These are phyloP conservation scores for Styela clava DNA, from an alignment of 23 tunicate species.

Conservation along the genomic window DNA sequence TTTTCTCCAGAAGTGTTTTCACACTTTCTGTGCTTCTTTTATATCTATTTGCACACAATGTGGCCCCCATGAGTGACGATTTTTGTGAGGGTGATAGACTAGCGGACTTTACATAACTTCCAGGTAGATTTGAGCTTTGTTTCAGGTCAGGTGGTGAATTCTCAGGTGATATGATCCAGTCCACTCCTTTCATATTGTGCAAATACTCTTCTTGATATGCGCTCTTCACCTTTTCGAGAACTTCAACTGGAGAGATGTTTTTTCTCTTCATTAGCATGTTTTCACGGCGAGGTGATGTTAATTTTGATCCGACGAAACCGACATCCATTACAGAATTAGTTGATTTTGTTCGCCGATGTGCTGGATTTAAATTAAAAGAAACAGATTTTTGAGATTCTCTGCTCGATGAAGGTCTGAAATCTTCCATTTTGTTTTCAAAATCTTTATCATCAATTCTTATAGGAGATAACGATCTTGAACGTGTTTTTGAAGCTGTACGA, in stretches of 20 bases:
- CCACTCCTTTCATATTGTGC: conserved; percentile 33
- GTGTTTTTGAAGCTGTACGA: neutral
- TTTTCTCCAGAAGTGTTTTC: neutral
- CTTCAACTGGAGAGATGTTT: conserved; percentile 9
- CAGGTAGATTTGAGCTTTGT: neutral
- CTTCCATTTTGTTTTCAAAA: neutral
- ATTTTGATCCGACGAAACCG: neutral
- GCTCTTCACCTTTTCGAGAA: conserved; percentile 12
- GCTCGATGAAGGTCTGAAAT: neutral
- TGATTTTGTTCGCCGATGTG: neutral
- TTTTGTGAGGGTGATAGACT: neutral
- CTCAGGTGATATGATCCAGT: neutral
- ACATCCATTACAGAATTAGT: neutral
- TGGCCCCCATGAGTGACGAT: neutral
- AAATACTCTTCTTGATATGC: conserved; percentile 36
- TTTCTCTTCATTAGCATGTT: neutral
- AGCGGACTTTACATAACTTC: neutral
- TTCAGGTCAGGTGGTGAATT: neutral
- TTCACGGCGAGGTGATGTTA: neutral
- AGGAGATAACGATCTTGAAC: conserved; percentile 2
- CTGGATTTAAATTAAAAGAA: neutral
- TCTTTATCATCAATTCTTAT: neutral
- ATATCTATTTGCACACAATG: conserved; percentile 4
- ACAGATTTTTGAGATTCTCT: conserved; percentile 6
- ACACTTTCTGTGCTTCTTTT: neutral